Base-by-base conservation (phyloP, 2,113 vertebrate species). In the Datnioides undecimradiatus region DNA sequence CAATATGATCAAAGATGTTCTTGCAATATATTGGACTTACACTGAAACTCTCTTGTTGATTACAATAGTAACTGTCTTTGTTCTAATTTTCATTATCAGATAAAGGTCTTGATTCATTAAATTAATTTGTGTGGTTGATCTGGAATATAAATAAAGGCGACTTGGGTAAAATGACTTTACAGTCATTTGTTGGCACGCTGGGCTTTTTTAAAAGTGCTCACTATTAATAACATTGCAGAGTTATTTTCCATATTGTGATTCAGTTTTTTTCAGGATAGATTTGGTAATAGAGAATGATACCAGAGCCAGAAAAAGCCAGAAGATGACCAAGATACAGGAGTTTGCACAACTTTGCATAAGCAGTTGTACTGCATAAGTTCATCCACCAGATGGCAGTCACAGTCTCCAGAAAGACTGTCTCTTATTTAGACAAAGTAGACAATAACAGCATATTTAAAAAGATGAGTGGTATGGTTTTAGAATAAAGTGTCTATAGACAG, bases 321-420 rank as follows among this genome's bases (percentile, higher is more conserved):
- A 34, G 34, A n/a, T n/a, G 8, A 16, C 27, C 13, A 2, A 27
- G 5, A 10, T 6, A 4, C 1, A 46, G 17, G 33, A 8, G 10
- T 17, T 62, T 38, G 8, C n/a, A 21, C 5, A 34, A 27, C 6
- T 11, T 0, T n/a, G n/a, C n/a, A n/a, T n/a, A n/a, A n/a, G n/a
- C n/a, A n/a, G n/a, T 40, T 31, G 62, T 55, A 57, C 45, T 31
- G 31, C 10, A 9, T 4, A n/a, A 0, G 5, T 59, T 25, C 62
- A 38, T 58, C 71, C 89, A 87, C 75, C 77, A 86, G 87, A 63
- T 72, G 83, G 72, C 68, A 49, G 43, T 6, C 64, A 48, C 29
- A 23, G 10, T n/a, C 71, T 21, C 21, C 27, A 3, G 4, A 49
- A 34, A 17, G 17, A 67, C 23, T 8, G 1, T 5, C 5, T 55